phyloP scores from a whole-genome alignment of 2,113 vertebrate species.

The Hepsetus odoe region DNA sequence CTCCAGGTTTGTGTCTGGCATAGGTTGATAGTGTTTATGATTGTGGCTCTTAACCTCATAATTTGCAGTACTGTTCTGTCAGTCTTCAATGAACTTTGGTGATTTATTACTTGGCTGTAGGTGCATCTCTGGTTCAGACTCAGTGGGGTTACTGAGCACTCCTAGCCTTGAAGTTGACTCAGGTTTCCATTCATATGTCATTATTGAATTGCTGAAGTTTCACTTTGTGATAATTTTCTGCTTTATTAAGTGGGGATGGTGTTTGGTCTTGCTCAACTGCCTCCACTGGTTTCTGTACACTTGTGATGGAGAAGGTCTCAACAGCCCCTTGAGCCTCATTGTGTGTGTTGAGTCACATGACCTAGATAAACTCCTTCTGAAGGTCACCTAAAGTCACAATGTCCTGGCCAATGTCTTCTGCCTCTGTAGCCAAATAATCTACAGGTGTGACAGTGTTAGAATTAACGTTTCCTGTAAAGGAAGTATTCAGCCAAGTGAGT shows the following conservation, averaged over 20 bases:
- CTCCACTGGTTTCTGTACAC: slow-evolving; percentile 17
- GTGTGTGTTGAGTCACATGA: slow-evolving; percentile 58
- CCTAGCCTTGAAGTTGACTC: slow-evolving; percentile 42
- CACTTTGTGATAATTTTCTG: slow-evolving; percentile 5
- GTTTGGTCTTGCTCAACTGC: slow-evolving; percentile 25
- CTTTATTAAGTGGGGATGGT: slow-evolving; percentile 10
- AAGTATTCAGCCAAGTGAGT: neutral
- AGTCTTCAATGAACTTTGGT: slow-evolving; percentile 2
- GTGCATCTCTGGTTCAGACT: slow-evolving; percentile 49
- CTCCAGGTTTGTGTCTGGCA: slow-evolving; percentile 52
- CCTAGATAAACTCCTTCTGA: slow-evolving; percentile 75
- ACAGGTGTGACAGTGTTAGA: slow-evolving; percentile 70
- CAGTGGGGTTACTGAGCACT: slow-evolving; percentile 31
- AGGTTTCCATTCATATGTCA: slow-evolving; percentile 39
- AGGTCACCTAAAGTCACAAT: slow-evolving; percentile 80
- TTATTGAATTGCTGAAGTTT: slow-evolving; percentile 32
- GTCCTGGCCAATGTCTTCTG: slow-evolving; percentile 73
- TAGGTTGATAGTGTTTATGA: slow-evolving; percentile 56
- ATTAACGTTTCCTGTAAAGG: slow-evolving; percentile 61
- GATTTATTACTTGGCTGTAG: slow-evolving; percentile 18
- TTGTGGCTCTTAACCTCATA: slow-evolving; percentile 35
- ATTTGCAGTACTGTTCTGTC: neutral
- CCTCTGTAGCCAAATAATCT: slow-evolving; percentile 68
- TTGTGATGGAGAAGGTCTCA: slow-evolving; percentile 72
- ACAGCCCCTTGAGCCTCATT: slow-evolving; percentile 81